Conservation (phyloP, 2,797 vertebrate species). For the Selene dorsalis region DNA sequence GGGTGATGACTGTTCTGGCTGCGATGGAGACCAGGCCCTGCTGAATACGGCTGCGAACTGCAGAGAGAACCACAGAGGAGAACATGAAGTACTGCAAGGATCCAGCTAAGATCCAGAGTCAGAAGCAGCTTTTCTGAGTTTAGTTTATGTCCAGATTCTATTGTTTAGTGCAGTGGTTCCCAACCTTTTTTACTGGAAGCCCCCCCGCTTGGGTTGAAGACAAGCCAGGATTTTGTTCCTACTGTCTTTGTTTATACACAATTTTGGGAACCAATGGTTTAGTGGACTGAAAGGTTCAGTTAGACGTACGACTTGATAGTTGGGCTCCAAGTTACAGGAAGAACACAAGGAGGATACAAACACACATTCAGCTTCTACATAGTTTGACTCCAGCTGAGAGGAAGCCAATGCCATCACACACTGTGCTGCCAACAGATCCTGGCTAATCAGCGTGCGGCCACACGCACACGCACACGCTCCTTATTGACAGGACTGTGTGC, state of each 20-base stretch:
- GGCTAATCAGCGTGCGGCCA: conserved; percentile 78
- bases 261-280: no score
- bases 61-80: conserved; percentile 31
- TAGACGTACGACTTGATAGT: not conserved
- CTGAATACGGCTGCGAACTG: conserved; percentile 96
- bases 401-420: conserved; percentile 80
- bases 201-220: no score
- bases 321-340: conserved; percentile 16
- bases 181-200: no score
- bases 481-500: conserved; percentile 61
- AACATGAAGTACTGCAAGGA: not conserved
- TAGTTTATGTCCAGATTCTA: not conserved
- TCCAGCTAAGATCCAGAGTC: no score
- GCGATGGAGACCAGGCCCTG: conserved; percentile 97
- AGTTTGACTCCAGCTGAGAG: conserved; percentile 64
- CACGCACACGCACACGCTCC: conserved; percentile 47
- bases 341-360: conserved; percentile 28
- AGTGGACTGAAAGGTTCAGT: not conserved
- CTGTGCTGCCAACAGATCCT: conserved; percentile 74
- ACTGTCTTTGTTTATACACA: no score
- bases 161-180: no score
- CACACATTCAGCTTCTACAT: conserved; percentile 56
- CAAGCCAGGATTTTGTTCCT: no score
- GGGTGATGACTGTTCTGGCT: conserved; percentile 96
- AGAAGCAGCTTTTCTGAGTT: no score